phyloP scores from a whole-genome alignment of 1,140 invertebrate species.

The Caenorhabditis briggsae region DNA sequence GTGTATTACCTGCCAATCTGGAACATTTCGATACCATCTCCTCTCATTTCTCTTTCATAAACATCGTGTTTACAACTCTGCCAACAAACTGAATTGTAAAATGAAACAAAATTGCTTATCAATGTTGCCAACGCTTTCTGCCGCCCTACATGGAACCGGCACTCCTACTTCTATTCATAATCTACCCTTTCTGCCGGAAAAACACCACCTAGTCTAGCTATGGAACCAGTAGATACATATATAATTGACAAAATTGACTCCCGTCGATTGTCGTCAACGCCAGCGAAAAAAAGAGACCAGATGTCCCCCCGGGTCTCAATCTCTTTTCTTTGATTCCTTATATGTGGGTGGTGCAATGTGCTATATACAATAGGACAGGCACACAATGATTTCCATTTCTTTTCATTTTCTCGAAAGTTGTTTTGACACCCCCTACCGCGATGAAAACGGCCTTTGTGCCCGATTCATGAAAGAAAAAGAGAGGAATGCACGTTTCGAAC shows the following conservation, averaged over 20 bases:
- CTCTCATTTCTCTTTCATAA: not conserved
- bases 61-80: not conserved
- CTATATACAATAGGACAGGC: constrained; percentile 6
- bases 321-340: not conserved
- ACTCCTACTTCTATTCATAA: not conserved
- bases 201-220: not conserved
- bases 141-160: not conserved
- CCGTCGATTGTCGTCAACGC: not conserved
- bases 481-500: not conserved
- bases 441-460: constrained; percentile 32
- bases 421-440: constrained; percentile 25
- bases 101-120: not conserved
- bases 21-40: not conserved
- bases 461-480: not conserved
- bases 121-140: not conserved
- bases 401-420: constrained; percentile 28
- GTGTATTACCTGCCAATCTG: too few species aligned
- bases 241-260: constrained; percentile 47
- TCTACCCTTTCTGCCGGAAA: not conserved
- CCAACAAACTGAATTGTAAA: constrained; percentile 3
- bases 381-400: constrained; percentile 31
- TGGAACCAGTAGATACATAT: constrained; percentile 35
- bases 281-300: constrained; percentile 14
- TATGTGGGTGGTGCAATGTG: constrained; percentile 16
- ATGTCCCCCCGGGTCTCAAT: constrained; percentile 40